Percentiles rank a stretch among this genome's conserved stretches.
Evolutionary conservation across 1,140 invertebrate genomes (phyloP).

Genomic region (Hypothenemus hampei): DNA sequence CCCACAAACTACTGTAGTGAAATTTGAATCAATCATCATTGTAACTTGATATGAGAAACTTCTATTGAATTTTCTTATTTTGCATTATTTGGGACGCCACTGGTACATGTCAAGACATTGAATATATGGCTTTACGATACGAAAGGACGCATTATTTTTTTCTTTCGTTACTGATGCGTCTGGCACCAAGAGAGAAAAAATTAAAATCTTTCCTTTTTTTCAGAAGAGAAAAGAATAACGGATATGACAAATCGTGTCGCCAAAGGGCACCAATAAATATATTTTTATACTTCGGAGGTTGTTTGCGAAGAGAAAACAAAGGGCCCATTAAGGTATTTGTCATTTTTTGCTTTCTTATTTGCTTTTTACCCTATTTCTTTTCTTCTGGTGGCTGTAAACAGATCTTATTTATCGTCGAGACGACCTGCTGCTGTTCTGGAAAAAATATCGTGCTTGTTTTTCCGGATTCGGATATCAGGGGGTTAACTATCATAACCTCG

Average conservation of each 20-base stretch:
- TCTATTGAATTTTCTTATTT: not conserved
- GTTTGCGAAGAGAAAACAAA: not conserved
- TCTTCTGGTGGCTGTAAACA: not conserved
- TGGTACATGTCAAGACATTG: no score
- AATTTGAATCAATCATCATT: not conserved
- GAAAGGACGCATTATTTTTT: not conserved
- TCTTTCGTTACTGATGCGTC: no score
- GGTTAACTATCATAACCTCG: no score
- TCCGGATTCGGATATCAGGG: no score
- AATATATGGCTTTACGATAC: not conserved
- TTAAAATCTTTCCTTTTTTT: not conserved
- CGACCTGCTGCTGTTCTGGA: no score
- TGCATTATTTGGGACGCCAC: not conserved
- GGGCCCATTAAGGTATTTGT: conserved; percentile 3
- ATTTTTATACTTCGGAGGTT: not conserved
- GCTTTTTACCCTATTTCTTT: not conserved
- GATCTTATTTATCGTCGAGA: no score
- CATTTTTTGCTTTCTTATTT: conserved; percentile 2
- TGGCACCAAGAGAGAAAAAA: not conserved
- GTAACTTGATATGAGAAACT: not conserved
- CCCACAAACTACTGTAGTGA: no score
- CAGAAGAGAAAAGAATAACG: not conserved
- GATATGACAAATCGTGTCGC: not conserved
- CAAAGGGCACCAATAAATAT: not conserved
- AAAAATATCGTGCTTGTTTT: no score